Evolutionary conservation across 2,797 vertebrate species (phyloP), one percentile per base, ranked within the genome.

Genomic region (Rhadinocentrus ornatus): DNA sequence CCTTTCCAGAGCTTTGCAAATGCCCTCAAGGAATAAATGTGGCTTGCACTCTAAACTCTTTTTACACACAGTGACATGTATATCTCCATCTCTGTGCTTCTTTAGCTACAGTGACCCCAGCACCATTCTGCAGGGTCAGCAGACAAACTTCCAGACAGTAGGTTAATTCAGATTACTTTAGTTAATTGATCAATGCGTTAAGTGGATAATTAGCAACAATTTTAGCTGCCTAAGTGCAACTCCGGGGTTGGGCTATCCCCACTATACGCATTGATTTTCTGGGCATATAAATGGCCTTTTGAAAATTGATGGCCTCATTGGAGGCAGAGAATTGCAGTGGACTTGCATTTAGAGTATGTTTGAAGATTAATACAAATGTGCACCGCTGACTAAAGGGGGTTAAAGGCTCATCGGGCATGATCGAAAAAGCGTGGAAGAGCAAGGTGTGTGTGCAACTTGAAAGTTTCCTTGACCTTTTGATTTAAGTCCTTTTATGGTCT

Each of bases 191-290:
- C 94, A 94, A 93, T 92, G 91, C 86, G 91, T 94, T 94, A 94
- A 95, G 94, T 95, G 94, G 93, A 93, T 94, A 94, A 94, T 95
- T 95, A 94, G 93, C 92, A 91, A 87, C 93, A 94, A 93, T 95
- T 93, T 94, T 91, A 93, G 91, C 91, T 84, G 90, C 93, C 91
- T 94, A 94, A 94, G 93, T 94, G 94, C 93, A 92, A 93, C 93
- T 92, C 82, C 62, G 44, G 86, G 93, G 93, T 94, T 93, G 91
- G 91, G 89, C 90, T 92, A 91, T 81, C 90, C 88, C 91, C 83
- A 89, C 91, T 88, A 90, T 90, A 89, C 88, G 84, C 93, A 94
- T 94, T 94, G 93, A 94, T 95, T 95, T 94, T 94, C 93, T 91
- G 88, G 89, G 91, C 89, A 93, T 93, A 94, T 94, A 93, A 94